Conservation (phyloP, 1,140 invertebrate species). For the Streblospio benedicti region DNA sequence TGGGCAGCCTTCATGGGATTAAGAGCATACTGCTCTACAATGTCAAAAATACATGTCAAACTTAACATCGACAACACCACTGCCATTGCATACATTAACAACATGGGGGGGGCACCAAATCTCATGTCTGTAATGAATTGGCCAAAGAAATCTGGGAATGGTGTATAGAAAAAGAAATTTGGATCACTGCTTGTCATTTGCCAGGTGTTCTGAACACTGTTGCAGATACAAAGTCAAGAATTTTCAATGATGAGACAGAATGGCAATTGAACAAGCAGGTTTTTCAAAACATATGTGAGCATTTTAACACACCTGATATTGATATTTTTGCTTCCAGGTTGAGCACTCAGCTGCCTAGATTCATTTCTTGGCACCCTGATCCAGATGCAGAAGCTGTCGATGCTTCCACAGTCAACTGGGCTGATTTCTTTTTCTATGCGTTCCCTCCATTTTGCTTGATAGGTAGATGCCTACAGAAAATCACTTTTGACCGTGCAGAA, state of each 20-base stretch:
- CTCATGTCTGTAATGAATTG: slow-evolving; percentile 2
- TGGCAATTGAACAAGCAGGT: neutral
- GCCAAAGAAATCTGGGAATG: neutral
- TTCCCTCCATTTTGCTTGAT: slow-evolving; percentile 22
- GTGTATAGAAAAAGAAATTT: neutral
- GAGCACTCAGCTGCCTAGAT: slow-evolving; percentile 5
- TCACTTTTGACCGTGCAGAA: slow-evolving; percentile 11
- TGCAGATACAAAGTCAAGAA: neutral
- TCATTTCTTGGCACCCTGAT: slow-evolving; percentile 11
- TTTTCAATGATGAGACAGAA: slow-evolving; percentile 1
- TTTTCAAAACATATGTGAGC: neutral
- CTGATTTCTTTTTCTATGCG: slow-evolving; percentile 5
- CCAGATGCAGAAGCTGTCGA: slow-evolving; percentile 2
- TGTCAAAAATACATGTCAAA: neutral
- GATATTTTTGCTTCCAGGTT: slow-evolving; percentile 19
- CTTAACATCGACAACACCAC: neutral
- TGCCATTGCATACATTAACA: neutral
- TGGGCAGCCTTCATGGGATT: neutral
- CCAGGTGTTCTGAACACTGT: neutral
- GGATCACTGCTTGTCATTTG: neutral
- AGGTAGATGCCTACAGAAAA: slow-evolving; percentile 5
- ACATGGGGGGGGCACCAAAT: neutral
- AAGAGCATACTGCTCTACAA: too few relatives aligned
- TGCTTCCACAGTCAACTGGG: slow-evolving; percentile 15
- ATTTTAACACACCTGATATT: neutral